Evolutionary conservation across 2,888 invertebrate genomes (phyloP).

Genomic region (Falcaria lacertinaria): DNA sequence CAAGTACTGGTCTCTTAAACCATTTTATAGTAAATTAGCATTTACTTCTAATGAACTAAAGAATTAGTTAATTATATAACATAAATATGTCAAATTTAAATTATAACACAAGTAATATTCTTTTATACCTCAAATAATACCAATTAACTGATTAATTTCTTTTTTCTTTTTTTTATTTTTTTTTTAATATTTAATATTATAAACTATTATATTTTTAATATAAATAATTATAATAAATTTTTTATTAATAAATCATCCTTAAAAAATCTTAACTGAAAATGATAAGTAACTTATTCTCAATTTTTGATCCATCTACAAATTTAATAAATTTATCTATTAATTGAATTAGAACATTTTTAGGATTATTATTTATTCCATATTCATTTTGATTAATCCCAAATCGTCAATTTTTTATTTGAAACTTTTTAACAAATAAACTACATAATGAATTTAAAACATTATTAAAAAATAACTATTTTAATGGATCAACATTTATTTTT

Average conservation of each 20-base stretch:
- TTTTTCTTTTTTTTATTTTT: constrained; percentile 55
- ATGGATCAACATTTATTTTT: constrained; percentile 78
- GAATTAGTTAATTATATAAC: constrained; percentile 78
- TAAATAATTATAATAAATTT: constrained; percentile 37
- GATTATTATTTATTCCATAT: constrained; percentile 71
- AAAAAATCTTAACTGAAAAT: constrained; percentile 75
- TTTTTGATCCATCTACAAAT: constrained; percentile 82
- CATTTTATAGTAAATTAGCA: constrained; percentile 81
- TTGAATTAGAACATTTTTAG: constrained; percentile 79
- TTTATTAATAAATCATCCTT: constrained; percentile 33
- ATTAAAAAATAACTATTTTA: constrained; percentile 58
- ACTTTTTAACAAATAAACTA: constrained; percentile 60
- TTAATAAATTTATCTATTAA: constrained; percentile 76
- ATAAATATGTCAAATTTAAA: constrained; percentile 84
- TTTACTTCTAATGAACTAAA: constrained; percentile 82
- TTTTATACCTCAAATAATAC: constrained; percentile 85
- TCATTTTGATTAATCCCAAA: constrained; percentile 77
- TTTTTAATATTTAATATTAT: constrained; percentile 73
- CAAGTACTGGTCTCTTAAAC: constrained; percentile 86
- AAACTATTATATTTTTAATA: constrained; percentile 70
- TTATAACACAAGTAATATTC: constrained; percentile 79
- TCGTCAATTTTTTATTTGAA: constrained; percentile 72
- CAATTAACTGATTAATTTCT: constrained; percentile 76
- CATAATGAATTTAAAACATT: constrained; percentile 81
- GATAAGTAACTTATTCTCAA: constrained; percentile 84